Evolutionary conservation across 2,888 invertebrate genomes (phyloP).

Genomic region (Antheraea assamensis): DNA sequence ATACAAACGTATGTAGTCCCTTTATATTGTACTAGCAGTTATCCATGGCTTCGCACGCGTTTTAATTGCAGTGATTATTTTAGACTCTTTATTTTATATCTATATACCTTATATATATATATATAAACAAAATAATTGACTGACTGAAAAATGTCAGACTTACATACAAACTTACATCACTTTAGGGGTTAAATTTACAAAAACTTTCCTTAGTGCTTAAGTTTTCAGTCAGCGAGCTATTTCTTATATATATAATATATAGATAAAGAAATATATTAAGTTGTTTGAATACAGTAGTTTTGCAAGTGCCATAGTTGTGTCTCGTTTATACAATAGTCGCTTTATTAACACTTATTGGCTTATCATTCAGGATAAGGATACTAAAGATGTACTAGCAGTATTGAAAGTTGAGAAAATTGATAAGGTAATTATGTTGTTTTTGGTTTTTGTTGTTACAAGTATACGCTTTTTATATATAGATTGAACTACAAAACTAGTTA

Average conservation of each 20-base stretch:
- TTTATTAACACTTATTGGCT: slow-evolving; percentile 64
- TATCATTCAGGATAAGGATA: slow-evolving; percentile 72
- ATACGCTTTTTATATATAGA: slow-evolving; percentile 20
- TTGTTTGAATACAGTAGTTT: slow-evolving; percentile 7
- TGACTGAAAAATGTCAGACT: no score
- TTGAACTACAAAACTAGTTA: neutral
- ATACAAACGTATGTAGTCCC: neutral
- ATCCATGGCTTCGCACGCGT: no score
- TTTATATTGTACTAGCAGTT: neutral
- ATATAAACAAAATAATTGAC: no score
- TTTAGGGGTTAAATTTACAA: no score
- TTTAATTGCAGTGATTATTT: no score
- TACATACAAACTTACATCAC: no score
- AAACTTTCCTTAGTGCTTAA: no score
- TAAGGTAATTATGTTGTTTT: slow-evolving; percentile 62
- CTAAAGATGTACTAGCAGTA: slow-evolving; percentile 79
- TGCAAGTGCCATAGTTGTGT: slow-evolving; percentile 6
- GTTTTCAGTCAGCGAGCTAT: no score
- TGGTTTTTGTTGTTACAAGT: slow-evolving; percentile 19
- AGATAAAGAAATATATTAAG: neutral
- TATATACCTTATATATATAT: no score
- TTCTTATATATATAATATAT: no score
- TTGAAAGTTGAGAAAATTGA: slow-evolving; percentile 81
- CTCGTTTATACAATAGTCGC: slow-evolving; percentile 44
- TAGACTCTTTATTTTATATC: no score